Conservation (phyloP, 2,113 vertebrate genomes). For the Morphnarchus princeps region DNA sequence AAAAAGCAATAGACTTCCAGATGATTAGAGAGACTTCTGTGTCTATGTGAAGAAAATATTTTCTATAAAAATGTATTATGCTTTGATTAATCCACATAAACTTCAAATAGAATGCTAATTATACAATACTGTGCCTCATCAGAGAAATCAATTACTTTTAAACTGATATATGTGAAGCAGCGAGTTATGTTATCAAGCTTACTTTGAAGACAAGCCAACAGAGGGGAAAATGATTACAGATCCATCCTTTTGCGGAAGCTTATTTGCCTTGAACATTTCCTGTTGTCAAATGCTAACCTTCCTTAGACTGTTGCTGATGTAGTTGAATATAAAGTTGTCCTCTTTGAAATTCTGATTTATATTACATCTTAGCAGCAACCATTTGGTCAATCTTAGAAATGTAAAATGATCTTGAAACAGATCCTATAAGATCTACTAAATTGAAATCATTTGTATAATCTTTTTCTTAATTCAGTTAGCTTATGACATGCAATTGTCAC, state of each 20-base stretch:
- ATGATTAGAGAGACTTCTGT: background rate
- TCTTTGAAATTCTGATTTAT: constrained; percentile 15
- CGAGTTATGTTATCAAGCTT: constrained; percentile 22
- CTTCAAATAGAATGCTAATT: constrained; percentile 49
- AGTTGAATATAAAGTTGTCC: background rate
- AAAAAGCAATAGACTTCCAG: background rate
- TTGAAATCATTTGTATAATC: constrained; percentile 9
- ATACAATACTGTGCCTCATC: constrained; percentile 9
- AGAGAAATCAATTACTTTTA: constrained; percentile 58
- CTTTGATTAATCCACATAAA: constrained; percentile 43
- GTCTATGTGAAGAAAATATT: background rate
- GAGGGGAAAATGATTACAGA: constrained; percentile 25
- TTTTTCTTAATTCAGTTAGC: constrained; percentile 72
- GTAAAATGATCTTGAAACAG: background rate
- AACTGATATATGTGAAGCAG: constrained; percentile 32
- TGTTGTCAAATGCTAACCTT: constrained; percentile 30
- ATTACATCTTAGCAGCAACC: background rate
- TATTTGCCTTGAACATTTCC: background rate
- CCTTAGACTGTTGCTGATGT: background rate
- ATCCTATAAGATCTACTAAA: background rate
- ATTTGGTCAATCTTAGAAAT: background rate
- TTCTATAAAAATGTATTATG: background rate
- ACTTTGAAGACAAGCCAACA: constrained; percentile 40
- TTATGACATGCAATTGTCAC: constrained; percentile 59
- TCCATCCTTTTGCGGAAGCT: background rate